Evolutionary conservation across 2,888 invertebrate species (phyloP).

Genomic region (Ferdinandea cuprea): DNA sequence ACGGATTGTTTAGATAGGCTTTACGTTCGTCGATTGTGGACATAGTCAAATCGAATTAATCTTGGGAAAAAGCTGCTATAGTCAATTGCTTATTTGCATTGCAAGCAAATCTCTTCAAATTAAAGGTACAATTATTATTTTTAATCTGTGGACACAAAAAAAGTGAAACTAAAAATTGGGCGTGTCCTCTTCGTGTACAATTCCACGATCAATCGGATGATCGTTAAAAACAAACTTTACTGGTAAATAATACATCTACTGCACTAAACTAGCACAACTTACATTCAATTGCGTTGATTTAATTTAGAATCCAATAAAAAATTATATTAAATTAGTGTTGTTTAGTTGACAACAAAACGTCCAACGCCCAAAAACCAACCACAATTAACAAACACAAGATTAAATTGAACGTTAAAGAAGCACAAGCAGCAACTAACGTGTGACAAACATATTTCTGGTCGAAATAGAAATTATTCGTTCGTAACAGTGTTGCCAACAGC

Average conservation of each 20-base stretch:
- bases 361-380: constrained; percentile 37
- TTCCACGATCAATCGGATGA: constrained; percentile 6
- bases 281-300: constrained; percentile 7
- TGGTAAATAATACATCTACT: constrained; percentile 2
- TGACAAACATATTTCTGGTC: constrained; percentile 32
- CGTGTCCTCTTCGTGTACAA: constrained; percentile 48
- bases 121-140: constrained; percentile 3
- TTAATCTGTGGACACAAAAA: constrained; percentile 17
- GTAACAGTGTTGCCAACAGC: too few relatives aligned
- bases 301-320: background rate
- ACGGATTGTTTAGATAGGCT: constrained; percentile 86
- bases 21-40: constrained; percentile 86
- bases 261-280: background rate
- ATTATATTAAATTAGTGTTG: background rate
- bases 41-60: constrained; percentile 82
- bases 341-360: background rate
- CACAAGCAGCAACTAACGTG: constrained; percentile 40
- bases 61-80: constrained; percentile 9
- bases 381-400: constrained; percentile 9
- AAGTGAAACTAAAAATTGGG: constrained; percentile 61
- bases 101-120: constrained; percentile 21
- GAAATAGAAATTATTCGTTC: constrained; percentile 19
- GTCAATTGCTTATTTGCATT: constrained; percentile 49
- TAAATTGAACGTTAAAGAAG: constrained; percentile 12
- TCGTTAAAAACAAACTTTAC: background rate